A percentile compares a stretch with the other conserved stretches of the same genome.
phyloP scores from a whole-genome alignment of 2,113 vertebrate species.

The Entelurus aequoreus region DNA sequence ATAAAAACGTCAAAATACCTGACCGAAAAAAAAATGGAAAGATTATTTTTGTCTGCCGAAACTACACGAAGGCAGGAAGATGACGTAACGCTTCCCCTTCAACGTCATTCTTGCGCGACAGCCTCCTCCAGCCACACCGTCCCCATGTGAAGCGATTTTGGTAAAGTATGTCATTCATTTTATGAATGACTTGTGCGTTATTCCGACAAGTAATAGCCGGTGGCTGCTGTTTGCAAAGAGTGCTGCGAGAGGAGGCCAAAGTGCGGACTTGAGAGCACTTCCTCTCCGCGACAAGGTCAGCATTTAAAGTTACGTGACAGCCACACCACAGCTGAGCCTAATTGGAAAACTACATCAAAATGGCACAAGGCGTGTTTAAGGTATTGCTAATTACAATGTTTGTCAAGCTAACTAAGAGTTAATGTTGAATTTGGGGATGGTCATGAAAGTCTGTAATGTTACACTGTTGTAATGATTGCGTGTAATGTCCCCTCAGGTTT shows the following conservation, averaged over 20 bases:
- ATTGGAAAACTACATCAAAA: not conserved
- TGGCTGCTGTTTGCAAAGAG: not conserved
- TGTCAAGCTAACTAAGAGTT: too few relatives aligned
- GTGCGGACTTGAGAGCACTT: not conserved
- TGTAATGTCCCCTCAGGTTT: slow-evolving; percentile 8
- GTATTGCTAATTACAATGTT: not conserved
- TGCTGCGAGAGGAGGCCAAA: too few relatives aligned
- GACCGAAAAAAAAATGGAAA: too few relatives aligned
- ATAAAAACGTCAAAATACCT: not conserved
- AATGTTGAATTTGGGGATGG: too few relatives aligned
- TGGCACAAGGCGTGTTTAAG: not conserved
- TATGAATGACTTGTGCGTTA: slow-evolving; percentile 23
- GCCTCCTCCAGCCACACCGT: not conserved
- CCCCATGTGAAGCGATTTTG: slow-evolving; percentile 55
- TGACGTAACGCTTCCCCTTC: not conserved
- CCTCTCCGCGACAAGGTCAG: slow-evolving; percentile 66
- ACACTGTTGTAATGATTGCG: not conserved
- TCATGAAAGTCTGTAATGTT: not conserved
- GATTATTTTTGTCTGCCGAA: not conserved
- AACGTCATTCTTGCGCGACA: slow-evolving; percentile 61
- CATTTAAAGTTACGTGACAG: slow-evolving; percentile 28
- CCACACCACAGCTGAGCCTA: not conserved
- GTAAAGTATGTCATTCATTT: not conserved
- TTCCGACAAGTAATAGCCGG: accelerated
- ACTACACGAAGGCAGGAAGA: not conserved